Evolutionary conservation across 2,797 vertebrate genomes (phyloP), one percentile per base, ranked within the genome.

Genomic region (Huso huso): DNA sequence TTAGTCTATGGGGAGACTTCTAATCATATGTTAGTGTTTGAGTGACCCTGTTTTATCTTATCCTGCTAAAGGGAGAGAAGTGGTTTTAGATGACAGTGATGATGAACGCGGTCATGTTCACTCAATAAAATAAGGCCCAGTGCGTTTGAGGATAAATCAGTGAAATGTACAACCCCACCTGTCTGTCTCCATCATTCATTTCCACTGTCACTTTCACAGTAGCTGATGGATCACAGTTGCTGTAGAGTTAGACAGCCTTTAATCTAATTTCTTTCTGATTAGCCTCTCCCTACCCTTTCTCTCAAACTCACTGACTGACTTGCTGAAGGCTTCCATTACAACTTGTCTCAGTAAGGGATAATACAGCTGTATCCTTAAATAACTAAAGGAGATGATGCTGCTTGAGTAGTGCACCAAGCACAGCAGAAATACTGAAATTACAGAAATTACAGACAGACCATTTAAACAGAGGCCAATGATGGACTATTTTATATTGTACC

Each of bases 231-330:
- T 98, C 94, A 90, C 94, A 95, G 93, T 94, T 94, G 91, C 93
- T 93, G 93, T 93, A 94, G 95, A 97, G 97, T 97, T 97, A 98
- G 95, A 98, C 95, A 98, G 95, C 95, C 93, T 96, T 97, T 96
- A 98, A 97, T 98, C 93, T 93, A 91, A 93, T 95, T 96, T 92
- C 92, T 96, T 95, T 92, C 92, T 95, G 89, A 95, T 97, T 95
- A 96, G 94, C 92, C 94, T 94, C 91, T 93, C 91, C 87, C 85
- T 88, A 75, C 74, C 84, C 82, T 93, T 95, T 93, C 94, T 92
- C 93, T 94, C 94, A 93, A 89, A 92, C 65, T 76, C 77, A 78
- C 78, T 79, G 76, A 76, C 77, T 86, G 85, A 84, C 84, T 81
- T 57, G 62, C 57, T 23, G 60, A 63, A 88, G 91, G 85, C 84